Conservation (phyloP, 2,888 invertebrate species). For the Theristus sp. region DNA sequence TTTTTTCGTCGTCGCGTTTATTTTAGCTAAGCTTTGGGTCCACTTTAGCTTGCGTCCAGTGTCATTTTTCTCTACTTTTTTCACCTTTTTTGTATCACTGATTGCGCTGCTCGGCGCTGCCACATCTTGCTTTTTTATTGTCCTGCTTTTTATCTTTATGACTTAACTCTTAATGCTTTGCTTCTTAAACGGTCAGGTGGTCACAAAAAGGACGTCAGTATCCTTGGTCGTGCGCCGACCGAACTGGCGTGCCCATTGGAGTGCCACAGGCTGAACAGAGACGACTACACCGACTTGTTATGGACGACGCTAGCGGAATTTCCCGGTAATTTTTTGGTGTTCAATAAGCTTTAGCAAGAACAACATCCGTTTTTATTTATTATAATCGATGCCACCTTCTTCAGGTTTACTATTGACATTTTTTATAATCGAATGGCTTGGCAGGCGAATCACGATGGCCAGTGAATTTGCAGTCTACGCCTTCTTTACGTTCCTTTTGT, state of each 20-base stretch:
- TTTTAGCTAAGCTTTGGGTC: no score
- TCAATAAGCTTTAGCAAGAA: no score
- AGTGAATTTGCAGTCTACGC: conserved; percentile 71
- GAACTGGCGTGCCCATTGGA: conserved; percentile 25
- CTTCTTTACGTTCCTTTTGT: conserved; percentile 44
- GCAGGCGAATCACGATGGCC: conserved; percentile 77
- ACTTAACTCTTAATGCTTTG: no score
- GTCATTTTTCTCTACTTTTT: no score
- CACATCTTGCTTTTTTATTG: no score
- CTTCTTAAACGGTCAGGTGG: background rate
- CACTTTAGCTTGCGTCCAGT: no score
- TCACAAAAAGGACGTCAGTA: background rate
- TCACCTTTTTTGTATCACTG: no score
- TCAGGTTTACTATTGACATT: conserved; percentile 67
- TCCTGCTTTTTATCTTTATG: no score
- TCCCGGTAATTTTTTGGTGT: no score
- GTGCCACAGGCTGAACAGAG: conserved; percentile 48
- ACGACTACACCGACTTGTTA: conserved; percentile 72
- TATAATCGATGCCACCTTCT: background rate
- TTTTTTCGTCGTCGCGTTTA: no score
- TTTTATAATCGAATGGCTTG: conserved; percentile 67
- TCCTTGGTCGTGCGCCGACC: background rate
- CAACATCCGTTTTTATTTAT: no score
- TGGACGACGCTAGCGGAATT: conserved; percentile 89
- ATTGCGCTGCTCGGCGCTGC: no score